These are phyloP conservation scores for Triplophysa bombifrons DNA, from an alignment of 2,797 vertebrate genomes.

Conservation along the genomic window DNA sequence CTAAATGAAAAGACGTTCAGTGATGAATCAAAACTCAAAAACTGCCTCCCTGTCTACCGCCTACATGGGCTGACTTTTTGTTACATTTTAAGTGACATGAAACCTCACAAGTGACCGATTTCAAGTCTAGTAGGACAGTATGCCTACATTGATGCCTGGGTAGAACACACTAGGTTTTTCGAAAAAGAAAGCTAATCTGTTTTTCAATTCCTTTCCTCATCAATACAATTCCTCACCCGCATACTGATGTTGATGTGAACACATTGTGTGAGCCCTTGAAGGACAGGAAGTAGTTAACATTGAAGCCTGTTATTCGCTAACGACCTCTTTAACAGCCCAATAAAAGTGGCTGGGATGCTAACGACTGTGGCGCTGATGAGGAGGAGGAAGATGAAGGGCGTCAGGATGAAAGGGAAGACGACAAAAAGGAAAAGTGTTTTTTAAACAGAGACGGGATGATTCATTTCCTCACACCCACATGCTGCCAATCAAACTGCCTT, in stretches of 20 bases:
- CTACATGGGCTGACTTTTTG: not conserved
- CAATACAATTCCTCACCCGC: slow-evolving; percentile 4
- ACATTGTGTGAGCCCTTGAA: slow-evolving; percentile 24
- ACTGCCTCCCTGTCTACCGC: not conserved
- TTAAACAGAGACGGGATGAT: slow-evolving; percentile 49
- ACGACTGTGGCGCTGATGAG: slow-evolving; percentile 24
- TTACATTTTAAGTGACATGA: not conserved
- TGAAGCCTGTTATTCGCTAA: slow-evolving; percentile 16
- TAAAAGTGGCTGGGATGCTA: slow-evolving; percentile 30
- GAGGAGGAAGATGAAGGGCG: slow-evolving; percentile 34
- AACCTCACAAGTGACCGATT: not conserved
- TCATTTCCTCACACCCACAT: slow-evolving; percentile 58
- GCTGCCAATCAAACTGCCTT: slow-evolving; percentile 53
- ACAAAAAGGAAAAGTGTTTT: slow-evolving; percentile 25
- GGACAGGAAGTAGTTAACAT: slow-evolving; percentile 22
- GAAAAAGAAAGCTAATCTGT: slow-evolving; percentile 1
- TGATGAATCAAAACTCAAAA: not conserved
- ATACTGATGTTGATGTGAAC: slow-evolving; percentile 14
- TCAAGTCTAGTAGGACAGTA: not conserved
- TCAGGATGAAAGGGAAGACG: slow-evolving; percentile 36
- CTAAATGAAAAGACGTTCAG: not conserved
- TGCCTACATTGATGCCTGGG: not conserved
- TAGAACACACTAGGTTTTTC: not conserved
- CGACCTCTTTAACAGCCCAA: slow-evolving; percentile 27
- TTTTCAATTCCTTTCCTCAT: slow-evolving; percentile 9